phyloP scores from a whole-genome alignment of 2,797 vertebrate species.

The Australoheros facetus region DNA sequence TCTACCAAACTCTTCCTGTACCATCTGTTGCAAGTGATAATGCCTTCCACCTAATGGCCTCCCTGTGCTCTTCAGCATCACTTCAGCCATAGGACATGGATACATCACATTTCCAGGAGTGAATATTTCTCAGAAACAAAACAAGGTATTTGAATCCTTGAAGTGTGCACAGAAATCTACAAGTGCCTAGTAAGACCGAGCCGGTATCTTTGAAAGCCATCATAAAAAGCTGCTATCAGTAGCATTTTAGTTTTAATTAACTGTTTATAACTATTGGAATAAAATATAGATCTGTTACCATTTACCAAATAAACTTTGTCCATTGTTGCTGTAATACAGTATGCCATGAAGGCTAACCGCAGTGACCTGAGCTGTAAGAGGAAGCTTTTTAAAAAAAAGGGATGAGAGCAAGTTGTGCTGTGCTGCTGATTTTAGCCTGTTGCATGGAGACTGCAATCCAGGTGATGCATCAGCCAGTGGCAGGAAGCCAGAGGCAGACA shows the following conservation, averaged over 20 bases:
- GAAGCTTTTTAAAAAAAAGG: constrained; percentile 36
- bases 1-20: constrained; percentile 43
- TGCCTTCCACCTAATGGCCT: constrained; percentile 52
- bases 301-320: constrained; percentile 14
- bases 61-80: constrained; percentile 63
- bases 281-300: constrained; percentile 2
- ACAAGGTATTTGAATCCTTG: constrained; percentile 22
- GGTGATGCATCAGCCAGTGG: constrained; percentile 75
- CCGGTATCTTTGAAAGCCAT: constrained; percentile 1
- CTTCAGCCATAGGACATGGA: constrained; percentile 60
- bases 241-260: background rate
- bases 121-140: constrained; percentile 53
- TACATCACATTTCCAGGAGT: constrained; percentile 62
- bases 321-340: constrained; percentile 26
- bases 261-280: constrained; percentile 5
- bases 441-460: constrained; percentile 66
- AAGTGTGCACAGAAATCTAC: background rate
- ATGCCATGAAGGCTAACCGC: constrained; percentile 31
- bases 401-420: constrained; percentile 8
- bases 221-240: background rate
- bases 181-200: background rate
- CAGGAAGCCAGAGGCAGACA: constrained; percentile 69
- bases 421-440: constrained; percentile 47
- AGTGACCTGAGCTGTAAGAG: constrained; percentile 43
- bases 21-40: constrained; percentile 76